Evolutionary conservation across 2,113 vertebrate genomes (phyloP).

Genomic region (Charina bottae): DNA sequence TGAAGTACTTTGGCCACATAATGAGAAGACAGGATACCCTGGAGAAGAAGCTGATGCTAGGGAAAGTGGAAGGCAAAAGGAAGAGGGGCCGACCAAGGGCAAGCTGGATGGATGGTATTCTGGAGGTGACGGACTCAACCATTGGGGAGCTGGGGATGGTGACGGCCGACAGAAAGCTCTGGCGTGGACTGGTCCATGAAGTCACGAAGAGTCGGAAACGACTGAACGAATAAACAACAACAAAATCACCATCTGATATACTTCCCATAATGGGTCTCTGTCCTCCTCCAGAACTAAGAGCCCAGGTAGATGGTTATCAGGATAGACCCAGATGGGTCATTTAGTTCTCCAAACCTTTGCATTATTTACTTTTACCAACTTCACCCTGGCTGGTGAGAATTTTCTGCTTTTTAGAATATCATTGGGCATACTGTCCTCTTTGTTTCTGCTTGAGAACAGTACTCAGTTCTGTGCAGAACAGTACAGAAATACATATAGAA

Average conservation of each 20-base stretch:
- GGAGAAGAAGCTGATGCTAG: no score
- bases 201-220: no score
- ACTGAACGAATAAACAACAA: no score
- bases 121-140: no score
- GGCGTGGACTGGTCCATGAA: no score
- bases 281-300: neutral
- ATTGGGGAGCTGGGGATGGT: no score
- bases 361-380: neutral
- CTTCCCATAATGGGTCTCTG: neutral
- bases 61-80: no score
- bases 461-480: fast-evolving
- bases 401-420: neutral
- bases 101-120: no score
- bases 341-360: neutral
- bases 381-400: neutral
- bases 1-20: no score
- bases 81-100: no score
- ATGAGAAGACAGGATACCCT: no score
- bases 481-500: neutral
- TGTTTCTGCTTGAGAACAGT: neutral
- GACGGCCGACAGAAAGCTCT: no score
- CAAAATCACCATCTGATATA: neutral
- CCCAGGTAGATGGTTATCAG: neutral
- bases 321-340: neutral
- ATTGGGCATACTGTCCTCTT: neutral